Conservation (phyloP, 1,140 invertebrate genomes). For the Saccostrea cuccullata region DNA sequence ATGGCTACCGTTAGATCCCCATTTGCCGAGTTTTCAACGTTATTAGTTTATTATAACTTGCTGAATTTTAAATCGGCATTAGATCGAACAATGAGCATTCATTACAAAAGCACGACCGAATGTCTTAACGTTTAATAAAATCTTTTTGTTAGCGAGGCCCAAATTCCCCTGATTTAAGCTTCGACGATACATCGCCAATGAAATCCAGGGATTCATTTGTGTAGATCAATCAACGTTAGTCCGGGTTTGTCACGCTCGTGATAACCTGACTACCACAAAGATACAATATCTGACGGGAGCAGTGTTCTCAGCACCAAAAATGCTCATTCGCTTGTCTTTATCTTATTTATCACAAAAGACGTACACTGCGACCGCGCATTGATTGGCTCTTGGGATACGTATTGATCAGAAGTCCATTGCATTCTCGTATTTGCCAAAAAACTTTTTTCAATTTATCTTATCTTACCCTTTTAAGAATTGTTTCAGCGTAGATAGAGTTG, state of each 20-base stretch:
- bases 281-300: conserved; percentile 15
- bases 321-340: conserved; percentile 30
- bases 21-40: conserved; percentile 24
- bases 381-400: neutral
- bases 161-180: conserved; percentile 32
- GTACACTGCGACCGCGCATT: neutral
- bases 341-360: conserved; percentile 36
- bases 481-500: conserved; percentile 11
- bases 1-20: conserved; percentile 11
- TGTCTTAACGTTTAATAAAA: conserved; percentile 35
- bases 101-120: conserved; percentile 21
- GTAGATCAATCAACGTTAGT: conserved; percentile 37
- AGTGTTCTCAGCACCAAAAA: conserved; percentile 33
- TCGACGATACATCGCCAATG: neutral
- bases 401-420: conserved; percentile 23
- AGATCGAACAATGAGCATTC: conserved; percentile 24
- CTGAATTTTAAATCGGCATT: conserved; percentile 27
- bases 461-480: conserved; percentile 25
- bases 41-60: conserved; percentile 37
- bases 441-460: conserved; percentile 32
- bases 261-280: conserved; percentile 16
- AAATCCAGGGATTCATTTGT: conserved; percentile 23
- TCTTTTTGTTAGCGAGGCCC: conserved; percentile 32
- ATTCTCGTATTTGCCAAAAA: conserved; percentile 15
- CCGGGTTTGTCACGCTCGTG: conserved; percentile 23